phyloP scores from a whole-genome alignment of 2,797 vertebrate genomes.

The Sandelia bainsii region DNA sequence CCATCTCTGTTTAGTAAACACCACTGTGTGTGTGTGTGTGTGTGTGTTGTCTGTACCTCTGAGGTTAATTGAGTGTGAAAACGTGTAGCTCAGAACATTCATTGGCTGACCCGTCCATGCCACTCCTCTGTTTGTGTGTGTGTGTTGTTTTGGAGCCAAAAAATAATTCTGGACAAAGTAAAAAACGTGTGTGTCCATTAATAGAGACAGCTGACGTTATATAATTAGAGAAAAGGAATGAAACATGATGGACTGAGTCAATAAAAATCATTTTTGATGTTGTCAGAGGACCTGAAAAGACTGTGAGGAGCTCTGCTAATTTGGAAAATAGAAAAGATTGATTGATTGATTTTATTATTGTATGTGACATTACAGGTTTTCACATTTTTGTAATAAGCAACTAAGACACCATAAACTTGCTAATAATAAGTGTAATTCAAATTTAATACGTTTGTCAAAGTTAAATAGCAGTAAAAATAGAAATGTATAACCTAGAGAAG shows the following conservation, averaged over 20 bases:
- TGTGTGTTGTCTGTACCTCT: slow-evolving; percentile 36
- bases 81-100: slow-evolving; percentile 56
- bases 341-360: too few relatives aligned
- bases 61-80: slow-evolving; percentile 56
- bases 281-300: too few relatives aligned
- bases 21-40: slow-evolving; percentile 31
- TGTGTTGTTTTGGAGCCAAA: slow-evolving; percentile 15
- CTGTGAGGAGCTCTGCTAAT: too few relatives aligned
- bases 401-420: too few relatives aligned
- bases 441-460: too few relatives aligned
- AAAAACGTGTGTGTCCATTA: slow-evolving; percentile 19
- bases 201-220: slow-evolving; percentile 19
- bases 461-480: too few relatives aligned
- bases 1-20: slow-evolving; percentile 65
- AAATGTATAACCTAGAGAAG: too few relatives aligned
- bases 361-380: too few relatives aligned
- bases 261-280: background rate
- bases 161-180: slow-evolving; percentile 31
- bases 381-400: too few relatives aligned
- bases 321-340: too few relatives aligned
- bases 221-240: slow-evolving; percentile 1
- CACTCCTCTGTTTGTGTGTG: slow-evolving; percentile 25
- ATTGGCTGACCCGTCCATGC: slow-evolving; percentile 35
- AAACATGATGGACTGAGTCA: background rate
- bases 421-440: too few relatives aligned